Evolutionary conservation across 2,797 vertebrate species (phyloP).

Genomic region (Denticeps clupeoides): DNA sequence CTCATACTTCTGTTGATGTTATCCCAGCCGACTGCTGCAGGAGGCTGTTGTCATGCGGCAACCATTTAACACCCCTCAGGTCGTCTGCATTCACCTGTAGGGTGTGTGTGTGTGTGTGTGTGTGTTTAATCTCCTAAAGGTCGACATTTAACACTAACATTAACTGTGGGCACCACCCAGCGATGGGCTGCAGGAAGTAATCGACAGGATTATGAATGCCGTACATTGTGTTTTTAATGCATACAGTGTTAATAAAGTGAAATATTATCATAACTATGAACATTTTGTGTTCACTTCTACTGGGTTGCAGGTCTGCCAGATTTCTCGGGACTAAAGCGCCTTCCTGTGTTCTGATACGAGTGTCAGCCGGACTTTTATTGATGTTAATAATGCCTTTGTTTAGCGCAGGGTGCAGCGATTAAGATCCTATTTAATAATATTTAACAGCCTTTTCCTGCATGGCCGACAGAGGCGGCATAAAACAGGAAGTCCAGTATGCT

Average conservation of each 20-base stretch:
- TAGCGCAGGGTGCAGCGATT: constrained; percentile 17
- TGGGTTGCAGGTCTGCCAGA: neutral
- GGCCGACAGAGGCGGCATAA: constrained; percentile 15
- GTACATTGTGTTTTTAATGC: too few species aligned
- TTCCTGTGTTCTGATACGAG: neutral
- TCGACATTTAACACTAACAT: too few species aligned
- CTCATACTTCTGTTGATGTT: neutral
- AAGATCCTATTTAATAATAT: constrained; percentile 20
- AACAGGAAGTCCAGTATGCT: constrained; percentile 20
- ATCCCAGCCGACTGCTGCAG: neutral
- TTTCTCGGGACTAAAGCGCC: constrained; percentile 1
- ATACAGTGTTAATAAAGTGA: too few species aligned
- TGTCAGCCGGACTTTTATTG: constrained; percentile 8
- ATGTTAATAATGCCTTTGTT: constrained; percentile 20
- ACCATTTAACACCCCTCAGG: neutral
- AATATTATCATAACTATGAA: too few species aligned
- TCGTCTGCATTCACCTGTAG: neutral
- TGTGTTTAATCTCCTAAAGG: too few species aligned
- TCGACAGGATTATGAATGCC: too few species aligned
- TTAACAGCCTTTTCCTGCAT: neutral
- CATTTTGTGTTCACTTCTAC: neutral
- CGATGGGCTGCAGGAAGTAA: too few species aligned
- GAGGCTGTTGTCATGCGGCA: neutral
- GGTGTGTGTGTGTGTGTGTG: neutral
- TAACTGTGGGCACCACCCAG: too few species aligned